A percentile compares a stretch with the other conserved stretches of the same genome.
These are phyloP conservation scores for Rhynchomys soricoides DNA, from an alignment of 2,113 vertebrate genomes.

Conservation along the genomic window DNA sequence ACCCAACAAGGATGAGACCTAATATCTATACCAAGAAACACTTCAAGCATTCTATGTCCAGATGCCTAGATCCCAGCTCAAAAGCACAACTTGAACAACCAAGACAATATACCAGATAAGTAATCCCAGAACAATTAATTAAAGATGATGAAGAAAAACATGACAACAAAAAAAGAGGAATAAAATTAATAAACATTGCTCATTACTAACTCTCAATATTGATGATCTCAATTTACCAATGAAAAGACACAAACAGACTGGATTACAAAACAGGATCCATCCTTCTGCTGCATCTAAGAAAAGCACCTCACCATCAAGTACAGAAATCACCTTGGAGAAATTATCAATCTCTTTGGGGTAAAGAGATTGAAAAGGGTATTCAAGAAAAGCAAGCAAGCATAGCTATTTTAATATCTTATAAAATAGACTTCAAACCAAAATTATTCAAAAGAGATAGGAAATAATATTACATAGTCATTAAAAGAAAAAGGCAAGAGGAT, in stretches of 20 bases:
- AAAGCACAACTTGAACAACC: not conserved
- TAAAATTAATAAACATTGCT: not conserved
- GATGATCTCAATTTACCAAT: not conserved
- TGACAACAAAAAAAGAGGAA: not conserved
- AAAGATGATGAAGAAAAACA: not conserved
- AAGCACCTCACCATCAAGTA: not conserved
- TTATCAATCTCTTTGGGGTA: too few species aligned
- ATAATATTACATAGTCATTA: not conserved
- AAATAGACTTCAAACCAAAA: not conserved
- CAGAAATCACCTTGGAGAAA: not conserved
- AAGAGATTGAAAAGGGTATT: not conserved
- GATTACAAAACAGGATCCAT: not conserved
- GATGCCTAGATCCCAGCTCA: not conserved
- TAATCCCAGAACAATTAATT: not conserved
- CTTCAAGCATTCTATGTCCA: not conserved
- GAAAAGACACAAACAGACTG: not conserved
- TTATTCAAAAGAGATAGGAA: not conserved
- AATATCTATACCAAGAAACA: not conserved
- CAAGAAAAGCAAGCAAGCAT: not conserved
- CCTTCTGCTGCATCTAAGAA: not conserved
- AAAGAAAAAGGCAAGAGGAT: not conserved
- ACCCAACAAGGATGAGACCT: not conserved
- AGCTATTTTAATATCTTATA: not conserved
- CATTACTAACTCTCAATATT: not conserved
- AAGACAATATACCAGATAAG: not conserved